A percentile compares a stretch with the other conserved stretches of the same genome.
These are phyloP conservation scores for Tenrec ecaudatus DNA, from an alignment of 2,113 vertebrate species.

Conservation along the genomic window DNA sequence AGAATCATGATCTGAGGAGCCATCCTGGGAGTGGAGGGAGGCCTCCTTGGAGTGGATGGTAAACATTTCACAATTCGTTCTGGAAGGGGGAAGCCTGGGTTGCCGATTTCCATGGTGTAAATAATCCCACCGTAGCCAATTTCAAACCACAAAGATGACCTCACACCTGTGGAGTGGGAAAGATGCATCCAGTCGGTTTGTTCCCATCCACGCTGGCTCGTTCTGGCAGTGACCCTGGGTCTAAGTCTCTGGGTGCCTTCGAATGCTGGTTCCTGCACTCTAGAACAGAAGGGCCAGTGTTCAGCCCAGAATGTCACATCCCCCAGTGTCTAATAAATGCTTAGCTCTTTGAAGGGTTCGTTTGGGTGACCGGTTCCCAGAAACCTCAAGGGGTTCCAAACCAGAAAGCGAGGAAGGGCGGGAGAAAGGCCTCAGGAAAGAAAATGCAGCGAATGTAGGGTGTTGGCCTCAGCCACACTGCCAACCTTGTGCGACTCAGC, in stretches of 20 bases:
- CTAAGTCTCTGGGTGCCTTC: conserved; percentile 47
- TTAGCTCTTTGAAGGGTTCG: conserved; percentile 82
- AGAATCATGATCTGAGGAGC: conserved; percentile 9
- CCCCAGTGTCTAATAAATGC: conserved; percentile 55
- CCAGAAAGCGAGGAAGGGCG: conserved; percentile 56
- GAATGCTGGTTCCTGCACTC: conserved; percentile 61
- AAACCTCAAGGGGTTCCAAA: conserved; percentile 82
- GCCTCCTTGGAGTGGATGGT: no score
- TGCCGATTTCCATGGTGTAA: conserved; percentile 17
- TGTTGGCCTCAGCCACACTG: conserved; percentile 79
- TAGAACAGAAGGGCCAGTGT: conserved; percentile 77
- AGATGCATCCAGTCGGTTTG: not conserved
- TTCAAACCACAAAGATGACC: not conserved
- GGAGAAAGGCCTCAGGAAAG: conserved; percentile 7
- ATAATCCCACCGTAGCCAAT: not conserved
- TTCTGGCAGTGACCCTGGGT: not conserved
- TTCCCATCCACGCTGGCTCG: not conserved
- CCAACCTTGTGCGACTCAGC: conserved; percentile 83
- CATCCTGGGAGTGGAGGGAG: not conserved
- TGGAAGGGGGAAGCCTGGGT: not conserved
- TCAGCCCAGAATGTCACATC: conserved; percentile 5
- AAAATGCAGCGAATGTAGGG: conserved; percentile 80
- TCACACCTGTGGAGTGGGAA: not conserved
- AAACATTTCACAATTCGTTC: not conserved
- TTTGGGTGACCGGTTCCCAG: conserved; percentile 85